phyloP scores from a whole-genome alignment of 2,113 vertebrate species.

The Equus przewalskii region DNA sequence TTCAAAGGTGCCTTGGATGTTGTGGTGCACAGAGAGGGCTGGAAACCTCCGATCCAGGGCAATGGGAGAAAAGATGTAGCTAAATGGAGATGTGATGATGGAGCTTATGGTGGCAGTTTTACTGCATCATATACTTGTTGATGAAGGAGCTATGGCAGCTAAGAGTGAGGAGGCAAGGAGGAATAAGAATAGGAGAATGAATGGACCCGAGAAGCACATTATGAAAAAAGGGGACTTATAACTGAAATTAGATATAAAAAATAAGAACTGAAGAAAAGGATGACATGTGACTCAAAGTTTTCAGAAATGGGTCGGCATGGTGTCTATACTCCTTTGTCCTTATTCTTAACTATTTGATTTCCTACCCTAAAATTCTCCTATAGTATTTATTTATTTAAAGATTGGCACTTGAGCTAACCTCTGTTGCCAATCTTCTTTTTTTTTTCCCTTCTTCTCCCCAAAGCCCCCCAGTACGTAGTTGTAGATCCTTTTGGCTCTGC shows the following conservation, averaged over 20 bases:
- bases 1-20: background rate
- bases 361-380: background rate
- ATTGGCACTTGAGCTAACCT: no score
- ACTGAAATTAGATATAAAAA: background rate
- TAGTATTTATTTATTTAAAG: background rate
- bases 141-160: background rate
- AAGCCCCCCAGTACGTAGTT: no score
- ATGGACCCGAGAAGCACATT: background rate
- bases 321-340: background rate
- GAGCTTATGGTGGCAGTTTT: background rate
- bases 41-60: background rate
- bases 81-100: background rate
- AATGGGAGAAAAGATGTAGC: background rate
- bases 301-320: background rate
- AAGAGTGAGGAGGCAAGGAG: background rate
- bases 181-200: no score
- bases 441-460: no score
- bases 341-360: background rate
- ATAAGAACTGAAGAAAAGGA: background rate
- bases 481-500: no score
- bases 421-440: no score
- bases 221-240: background rate
- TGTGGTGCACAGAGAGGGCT: no score
- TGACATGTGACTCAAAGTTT: background rate
- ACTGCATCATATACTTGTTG: rapidly evolving